These are phyloP conservation scores for Pelodytes ibericus DNA, from an alignment of 2,797 vertebrate genomes.

Conservation along the genomic window DNA sequence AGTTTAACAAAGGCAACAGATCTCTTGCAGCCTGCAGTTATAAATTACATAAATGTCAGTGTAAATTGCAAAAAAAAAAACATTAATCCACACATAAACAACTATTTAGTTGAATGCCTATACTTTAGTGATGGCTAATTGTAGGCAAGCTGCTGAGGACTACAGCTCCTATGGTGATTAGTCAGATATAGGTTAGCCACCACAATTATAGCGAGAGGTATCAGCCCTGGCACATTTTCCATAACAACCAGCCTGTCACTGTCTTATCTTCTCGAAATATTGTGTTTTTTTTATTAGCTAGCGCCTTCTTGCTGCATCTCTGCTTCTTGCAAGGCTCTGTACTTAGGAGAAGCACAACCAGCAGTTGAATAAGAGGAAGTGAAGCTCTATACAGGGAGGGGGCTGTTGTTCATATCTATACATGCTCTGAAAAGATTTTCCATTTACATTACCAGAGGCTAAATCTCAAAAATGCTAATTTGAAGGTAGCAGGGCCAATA, in stretches of 20 bases:
- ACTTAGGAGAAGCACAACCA: neutral
- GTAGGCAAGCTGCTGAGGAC: too few species aligned
- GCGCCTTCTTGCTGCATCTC: conserved; percentile 36
- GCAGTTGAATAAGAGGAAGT: conserved; percentile 50
- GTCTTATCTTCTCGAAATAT: conserved; percentile 28
- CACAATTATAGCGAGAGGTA: neutral
- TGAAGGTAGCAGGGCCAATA: conserved; percentile 31
- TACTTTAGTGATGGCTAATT: too few species aligned
- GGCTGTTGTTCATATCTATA: conserved; percentile 46
- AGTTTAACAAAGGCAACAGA: too few species aligned
- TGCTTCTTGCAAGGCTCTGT: neutral
- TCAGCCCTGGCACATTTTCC: conserved; percentile 8
- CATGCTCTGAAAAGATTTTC: conserved; percentile 35
- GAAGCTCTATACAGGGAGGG: conserved; percentile 23
- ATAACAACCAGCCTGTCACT: conserved; percentile 24
- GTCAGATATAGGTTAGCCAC: too few species aligned
- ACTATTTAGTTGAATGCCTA: too few species aligned
- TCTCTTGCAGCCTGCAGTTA: too few species aligned
- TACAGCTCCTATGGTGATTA: too few species aligned
- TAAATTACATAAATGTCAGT: too few species aligned
- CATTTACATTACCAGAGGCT: conserved; percentile 33
- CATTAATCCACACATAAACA: too few species aligned
- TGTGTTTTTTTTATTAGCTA: conserved; percentile 28
- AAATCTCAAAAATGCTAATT: conserved; percentile 43
- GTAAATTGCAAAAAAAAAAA: too few species aligned